Evolutionary conservation across 2,113 vertebrate genomes (phyloP).

Genomic region (Archocentrus centrarchus): DNA sequence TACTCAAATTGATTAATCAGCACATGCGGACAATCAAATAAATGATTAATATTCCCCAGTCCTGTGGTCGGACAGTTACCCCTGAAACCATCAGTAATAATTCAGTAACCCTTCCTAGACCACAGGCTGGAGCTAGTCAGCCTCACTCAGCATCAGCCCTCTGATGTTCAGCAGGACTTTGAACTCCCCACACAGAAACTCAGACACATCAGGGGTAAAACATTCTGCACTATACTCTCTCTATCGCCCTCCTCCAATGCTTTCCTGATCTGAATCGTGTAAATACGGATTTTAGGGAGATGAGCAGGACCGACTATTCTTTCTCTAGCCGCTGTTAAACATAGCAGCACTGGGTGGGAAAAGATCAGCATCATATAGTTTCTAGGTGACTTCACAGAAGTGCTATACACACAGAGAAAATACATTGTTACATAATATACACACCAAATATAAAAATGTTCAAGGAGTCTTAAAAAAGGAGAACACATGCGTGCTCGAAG

Average conservation of each 20-base stretch:
- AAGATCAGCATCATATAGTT: conserved; percentile 7
- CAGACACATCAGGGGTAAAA: conserved; percentile 60
- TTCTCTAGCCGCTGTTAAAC: not conserved
- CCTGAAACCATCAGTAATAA: conserved; percentile 86
- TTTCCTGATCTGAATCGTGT: conserved; percentile 46
- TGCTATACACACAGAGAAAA: not conserved
- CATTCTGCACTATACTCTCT: conserved; percentile 57
- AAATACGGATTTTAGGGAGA: not conserved
- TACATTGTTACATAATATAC: not conserved
- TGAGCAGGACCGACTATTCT: not conserved
- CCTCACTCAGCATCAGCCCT: conserved; percentile 75
- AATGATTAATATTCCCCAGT: conserved; percentile 86
- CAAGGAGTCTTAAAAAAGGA: not conserved
- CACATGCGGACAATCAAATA: conserved; percentile 87
- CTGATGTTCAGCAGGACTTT: conserved; percentile 78
- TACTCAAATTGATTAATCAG: conserved; percentile 87
- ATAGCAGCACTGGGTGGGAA: conserved; percentile 6
- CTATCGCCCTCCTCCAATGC: conserved; percentile 29
- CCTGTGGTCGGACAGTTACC: conserved; percentile 82
- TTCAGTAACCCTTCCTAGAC: conserved; percentile 83
- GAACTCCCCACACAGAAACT: conserved; percentile 67
- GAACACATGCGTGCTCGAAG: conserved; percentile 2
- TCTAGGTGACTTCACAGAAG: not conserved
- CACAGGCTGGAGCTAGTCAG: conserved; percentile 75
- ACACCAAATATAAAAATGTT: not conserved